These are phyloP conservation scores for Diadumene lineata DNA, from an alignment of 92 coral and sea anemone genomes.

Conservation along the genomic window DNA sequence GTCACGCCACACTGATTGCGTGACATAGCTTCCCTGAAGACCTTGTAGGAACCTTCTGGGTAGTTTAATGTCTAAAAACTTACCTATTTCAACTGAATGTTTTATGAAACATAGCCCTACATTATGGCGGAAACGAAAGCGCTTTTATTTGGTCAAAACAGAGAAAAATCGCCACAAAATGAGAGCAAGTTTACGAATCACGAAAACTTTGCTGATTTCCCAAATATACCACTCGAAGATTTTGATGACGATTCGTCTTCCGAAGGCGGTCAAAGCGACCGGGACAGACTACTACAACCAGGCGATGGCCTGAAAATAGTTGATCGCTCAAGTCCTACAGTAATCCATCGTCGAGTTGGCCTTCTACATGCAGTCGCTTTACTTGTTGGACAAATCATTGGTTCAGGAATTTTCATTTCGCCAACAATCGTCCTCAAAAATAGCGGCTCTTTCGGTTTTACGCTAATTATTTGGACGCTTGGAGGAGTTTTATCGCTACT, in stretches of 20 bases:
- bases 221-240: slow-evolving; percentile 14
- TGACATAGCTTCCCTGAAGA: no score
- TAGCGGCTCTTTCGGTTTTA: slow-evolving; percentile 69
- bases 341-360: slow-evolving; percentile 53
- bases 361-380: slow-evolving; percentile 58
- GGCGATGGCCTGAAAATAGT: neutral
- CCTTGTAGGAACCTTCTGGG: no score
- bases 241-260: neutral
- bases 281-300: slow-evolving; percentile 17
- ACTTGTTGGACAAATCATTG: slow-evolving; percentile 67
- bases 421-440: slow-evolving; percentile 60
- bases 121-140: neutral
- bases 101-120: no score
- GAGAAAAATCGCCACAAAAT: neutral
- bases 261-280: slow-evolving; percentile 29
- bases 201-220: slow-evolving; percentile 15
- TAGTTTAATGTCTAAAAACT: no score
- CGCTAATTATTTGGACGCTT: slow-evolving; percentile 61
- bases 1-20: no score
- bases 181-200: neutral
- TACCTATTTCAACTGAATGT: no score
- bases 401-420: slow-evolving; percentile 75
- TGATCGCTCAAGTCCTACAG: slow-evolving; percentile 27
- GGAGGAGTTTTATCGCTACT: slow-evolving; percentile 58
- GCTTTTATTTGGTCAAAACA: neutral